Conservation (phyloP, 2,888 invertebrate genomes). For the Lithophane leautieri region DNA sequence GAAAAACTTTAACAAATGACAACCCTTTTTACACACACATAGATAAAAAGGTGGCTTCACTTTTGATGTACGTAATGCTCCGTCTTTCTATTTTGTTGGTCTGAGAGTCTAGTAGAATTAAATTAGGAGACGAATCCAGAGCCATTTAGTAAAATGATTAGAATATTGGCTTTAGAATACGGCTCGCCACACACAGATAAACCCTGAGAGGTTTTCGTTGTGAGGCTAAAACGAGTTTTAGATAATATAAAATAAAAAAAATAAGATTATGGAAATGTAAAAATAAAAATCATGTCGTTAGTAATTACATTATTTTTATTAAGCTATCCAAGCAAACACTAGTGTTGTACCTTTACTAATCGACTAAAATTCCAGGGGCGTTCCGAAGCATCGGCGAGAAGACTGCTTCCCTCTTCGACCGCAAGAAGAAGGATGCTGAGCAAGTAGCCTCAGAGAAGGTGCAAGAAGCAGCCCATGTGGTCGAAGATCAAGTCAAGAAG, state of each 20-base stretch:
- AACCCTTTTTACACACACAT: too few relatives aligned
- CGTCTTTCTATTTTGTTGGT: too few relatives aligned
- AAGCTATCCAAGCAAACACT: background rate
- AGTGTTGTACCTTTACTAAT: constrained; percentile 47
- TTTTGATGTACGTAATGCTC: too few relatives aligned
- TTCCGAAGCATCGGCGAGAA: constrained; percentile 93
- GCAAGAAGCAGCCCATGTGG: constrained; percentile 90
- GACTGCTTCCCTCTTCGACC: constrained; percentile 93
- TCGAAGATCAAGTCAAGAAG: constrained; percentile 92
- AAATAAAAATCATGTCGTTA: background rate
- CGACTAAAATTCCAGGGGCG: constrained; percentile 87
- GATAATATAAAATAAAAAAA: too few relatives aligned
- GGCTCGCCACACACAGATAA: too few relatives aligned
- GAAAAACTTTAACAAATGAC: too few relatives aligned
- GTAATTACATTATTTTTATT: background rate
- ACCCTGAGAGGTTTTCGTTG: too few relatives aligned
- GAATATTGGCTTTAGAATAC: too few relatives aligned
- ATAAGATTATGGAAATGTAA: background rate
- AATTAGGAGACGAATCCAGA: background rate
- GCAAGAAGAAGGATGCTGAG: constrained; percentile 93
- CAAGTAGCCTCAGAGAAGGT: constrained; percentile 92
- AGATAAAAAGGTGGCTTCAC: too few relatives aligned
- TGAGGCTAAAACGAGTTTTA: too few relatives aligned
- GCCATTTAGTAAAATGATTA: background rate
- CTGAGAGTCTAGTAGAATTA: too few relatives aligned